phyloP scores from a whole-genome alignment of 2,888 invertebrate genomes.

The Stomorhina lunata region DNA sequence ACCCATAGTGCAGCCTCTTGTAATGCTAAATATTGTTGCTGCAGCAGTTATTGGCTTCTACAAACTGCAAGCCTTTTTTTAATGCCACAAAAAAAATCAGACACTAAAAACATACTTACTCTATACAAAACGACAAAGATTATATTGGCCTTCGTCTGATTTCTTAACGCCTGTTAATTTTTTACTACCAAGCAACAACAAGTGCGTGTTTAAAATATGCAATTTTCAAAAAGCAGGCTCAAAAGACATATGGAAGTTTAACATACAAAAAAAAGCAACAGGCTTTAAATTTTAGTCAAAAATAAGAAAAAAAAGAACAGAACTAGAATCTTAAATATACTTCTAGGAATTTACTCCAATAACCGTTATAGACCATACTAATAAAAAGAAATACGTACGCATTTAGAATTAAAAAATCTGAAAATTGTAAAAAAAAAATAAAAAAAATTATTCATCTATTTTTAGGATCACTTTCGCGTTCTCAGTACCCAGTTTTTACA shows the following conservation, averaged over 20 bases:
- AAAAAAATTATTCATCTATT: conserved; percentile 41
- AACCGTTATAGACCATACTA: conserved; percentile 36
- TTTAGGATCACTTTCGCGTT: conserved; percentile 93
- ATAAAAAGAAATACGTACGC: conserved; percentile 40
- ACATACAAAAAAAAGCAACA: conserved; percentile 10
- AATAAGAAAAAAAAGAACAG: neutral
- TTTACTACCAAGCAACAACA: conserved; percentile 64
- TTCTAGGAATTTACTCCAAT: conserved; percentile 46
- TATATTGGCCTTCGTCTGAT: conserved; percentile 63
- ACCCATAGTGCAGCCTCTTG: conserved; percentile 43
- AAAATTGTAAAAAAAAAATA: neutral
- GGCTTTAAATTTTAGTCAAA: conserved; percentile 25
- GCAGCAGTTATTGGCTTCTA: conserved; percentile 34
- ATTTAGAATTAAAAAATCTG: neutral
- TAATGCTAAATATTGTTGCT: conserved; percentile 18
- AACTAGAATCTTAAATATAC: conserved; percentile 52
- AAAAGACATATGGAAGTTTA: neutral
- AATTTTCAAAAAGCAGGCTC: conserved; percentile 32
- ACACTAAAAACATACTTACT: conserved; percentile 14
- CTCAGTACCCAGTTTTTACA: conserved; percentile 97
- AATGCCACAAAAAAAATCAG: conserved; percentile 6
- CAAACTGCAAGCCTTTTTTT: conserved; percentile 51
- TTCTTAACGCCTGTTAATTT: conserved; percentile 67
- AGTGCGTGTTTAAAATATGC: conserved; percentile 65
- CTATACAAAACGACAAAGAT: conserved; percentile 46